These are phyloP conservation scores for Rhagonycha fulva DNA, from an alignment of 2,888 invertebrate species.

Conservation along the genomic window DNA sequence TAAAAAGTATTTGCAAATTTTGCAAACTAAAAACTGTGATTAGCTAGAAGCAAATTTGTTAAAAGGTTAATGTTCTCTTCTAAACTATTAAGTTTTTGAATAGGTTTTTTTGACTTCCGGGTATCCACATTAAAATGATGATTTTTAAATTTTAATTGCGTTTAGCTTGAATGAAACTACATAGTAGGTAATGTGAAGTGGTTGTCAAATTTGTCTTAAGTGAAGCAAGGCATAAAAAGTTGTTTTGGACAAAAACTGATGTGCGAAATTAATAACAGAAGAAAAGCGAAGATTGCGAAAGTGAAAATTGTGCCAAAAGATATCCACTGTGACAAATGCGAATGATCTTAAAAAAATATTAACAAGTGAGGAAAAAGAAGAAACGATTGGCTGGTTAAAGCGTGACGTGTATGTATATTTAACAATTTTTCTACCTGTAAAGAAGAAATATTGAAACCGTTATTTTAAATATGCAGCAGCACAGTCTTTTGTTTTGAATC, in stretches of 20 bases:
- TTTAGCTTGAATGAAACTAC: background rate
- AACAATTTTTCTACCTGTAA: constrained; percentile 13
- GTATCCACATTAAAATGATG: background rate
- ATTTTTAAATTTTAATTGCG: background rate
- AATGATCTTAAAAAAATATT: background rate
- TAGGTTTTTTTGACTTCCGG: background rate
- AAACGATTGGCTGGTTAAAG: constrained; percentile 16
- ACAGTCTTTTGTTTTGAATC: constrained; percentile 24
- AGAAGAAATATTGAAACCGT: constrained; percentile 17
- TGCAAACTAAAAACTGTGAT: background rate
- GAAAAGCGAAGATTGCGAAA: background rate
- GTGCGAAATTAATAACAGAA: background rate
- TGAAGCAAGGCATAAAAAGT: background rate
- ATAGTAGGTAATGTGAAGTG: background rate
- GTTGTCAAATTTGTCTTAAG: background rate
- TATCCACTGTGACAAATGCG: background rate
- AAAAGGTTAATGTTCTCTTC: background rate
- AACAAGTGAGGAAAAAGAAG: constrained; percentile 15
- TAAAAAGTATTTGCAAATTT: background rate
- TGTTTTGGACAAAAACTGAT: background rate
- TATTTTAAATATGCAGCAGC: constrained; percentile 17
- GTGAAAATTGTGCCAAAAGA: background rate
- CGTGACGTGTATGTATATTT: constrained; percentile 25
- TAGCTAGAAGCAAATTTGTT: background rate
- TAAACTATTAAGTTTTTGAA: background rate